A percentile compares a stretch with the other conserved stretches of the same genome.
These are phyloP conservation scores for Cairina moschata DNA, from an alignment of 2,113 vertebrate genomes.

Conservation along the genomic window DNA sequence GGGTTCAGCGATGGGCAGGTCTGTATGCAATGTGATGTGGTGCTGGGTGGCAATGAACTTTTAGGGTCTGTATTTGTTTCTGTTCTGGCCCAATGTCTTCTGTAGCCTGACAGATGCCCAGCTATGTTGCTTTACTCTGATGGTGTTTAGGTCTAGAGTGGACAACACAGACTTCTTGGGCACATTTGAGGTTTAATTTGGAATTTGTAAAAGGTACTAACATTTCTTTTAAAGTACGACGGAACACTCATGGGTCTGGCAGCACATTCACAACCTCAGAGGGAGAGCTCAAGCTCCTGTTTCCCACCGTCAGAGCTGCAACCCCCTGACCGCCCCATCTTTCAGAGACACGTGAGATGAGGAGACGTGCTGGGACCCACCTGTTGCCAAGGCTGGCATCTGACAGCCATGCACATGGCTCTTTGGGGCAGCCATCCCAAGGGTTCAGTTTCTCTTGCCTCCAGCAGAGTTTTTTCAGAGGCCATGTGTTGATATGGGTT, in stretches of 20 bases:
- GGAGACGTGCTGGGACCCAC: not conserved
- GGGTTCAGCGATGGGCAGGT: not conserved
- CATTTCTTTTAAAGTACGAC: not conserved
- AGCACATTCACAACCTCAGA: not conserved
- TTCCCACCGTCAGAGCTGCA: not conserved
- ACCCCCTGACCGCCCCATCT: not conserved
- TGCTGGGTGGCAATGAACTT: not conserved
- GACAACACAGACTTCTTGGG: not conserved
- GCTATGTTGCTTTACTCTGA: not conserved
- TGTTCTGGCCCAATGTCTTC: constrained; percentile 13
- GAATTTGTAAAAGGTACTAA: not conserved
- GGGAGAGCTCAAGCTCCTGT: not conserved
- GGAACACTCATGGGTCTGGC: not conserved
- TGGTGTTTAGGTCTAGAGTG: not conserved
- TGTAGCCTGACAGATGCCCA: not conserved
- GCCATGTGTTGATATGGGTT: not conserved
- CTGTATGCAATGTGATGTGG: not conserved
- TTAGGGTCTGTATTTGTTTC: not conserved
- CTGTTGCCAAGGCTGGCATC: not conserved
- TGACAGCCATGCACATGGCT: not conserved
- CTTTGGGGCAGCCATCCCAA: not conserved
- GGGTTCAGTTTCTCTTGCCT: not conserved
- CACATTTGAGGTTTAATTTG: not conserved
- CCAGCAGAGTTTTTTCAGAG: not conserved
- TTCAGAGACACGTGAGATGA: not conserved